A percentile compares a stretch with the other conserved stretches of the same genome.
These are phyloP conservation scores for Tenodera sinensis DNA, from an alignment of 2,888 invertebrate genomes.

Conservation along the genomic window DNA sequence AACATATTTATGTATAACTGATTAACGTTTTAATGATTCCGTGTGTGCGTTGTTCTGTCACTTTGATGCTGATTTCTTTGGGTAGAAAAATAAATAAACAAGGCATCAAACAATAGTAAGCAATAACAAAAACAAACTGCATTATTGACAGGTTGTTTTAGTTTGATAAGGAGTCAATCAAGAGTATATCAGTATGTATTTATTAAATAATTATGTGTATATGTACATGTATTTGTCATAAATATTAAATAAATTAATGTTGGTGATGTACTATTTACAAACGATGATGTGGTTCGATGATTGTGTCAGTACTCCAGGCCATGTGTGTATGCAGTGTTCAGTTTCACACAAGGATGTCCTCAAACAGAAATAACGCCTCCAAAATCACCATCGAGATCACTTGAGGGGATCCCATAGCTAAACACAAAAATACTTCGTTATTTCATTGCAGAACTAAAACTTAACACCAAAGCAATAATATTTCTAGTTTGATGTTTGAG, in stretches of 20 bases:
- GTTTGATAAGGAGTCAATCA: background rate
- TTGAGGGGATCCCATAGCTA: background rate
- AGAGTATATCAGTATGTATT: background rate
- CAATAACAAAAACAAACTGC: too few relatives aligned
- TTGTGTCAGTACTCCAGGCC: background rate
- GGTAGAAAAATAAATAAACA: too few relatives aligned
- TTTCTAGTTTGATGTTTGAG: too few relatives aligned
- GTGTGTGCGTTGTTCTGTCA: too few relatives aligned
- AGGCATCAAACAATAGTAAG: too few relatives aligned
- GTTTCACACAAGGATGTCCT: background rate
- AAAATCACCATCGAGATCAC: background rate
- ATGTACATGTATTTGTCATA: background rate
- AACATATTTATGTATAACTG: too few relatives aligned
- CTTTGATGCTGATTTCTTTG: too few relatives aligned
- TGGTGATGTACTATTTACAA: background rate
- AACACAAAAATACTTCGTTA: background rate
- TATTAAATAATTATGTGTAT: background rate
- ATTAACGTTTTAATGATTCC: too few relatives aligned
- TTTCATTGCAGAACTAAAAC: background rate
- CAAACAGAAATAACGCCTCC: background rate
- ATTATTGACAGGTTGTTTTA: background rate
- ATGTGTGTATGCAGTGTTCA: background rate
- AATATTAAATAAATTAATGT: background rate
- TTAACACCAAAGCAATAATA: background rate
- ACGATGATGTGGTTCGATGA: background rate